A percentile compares a stretch with the other conserved stretches of the same genome.
phyloP scores from a whole-genome alignment of 2,888 invertebrate genomes.

The Mesorhabditis spiculigera region DNA sequence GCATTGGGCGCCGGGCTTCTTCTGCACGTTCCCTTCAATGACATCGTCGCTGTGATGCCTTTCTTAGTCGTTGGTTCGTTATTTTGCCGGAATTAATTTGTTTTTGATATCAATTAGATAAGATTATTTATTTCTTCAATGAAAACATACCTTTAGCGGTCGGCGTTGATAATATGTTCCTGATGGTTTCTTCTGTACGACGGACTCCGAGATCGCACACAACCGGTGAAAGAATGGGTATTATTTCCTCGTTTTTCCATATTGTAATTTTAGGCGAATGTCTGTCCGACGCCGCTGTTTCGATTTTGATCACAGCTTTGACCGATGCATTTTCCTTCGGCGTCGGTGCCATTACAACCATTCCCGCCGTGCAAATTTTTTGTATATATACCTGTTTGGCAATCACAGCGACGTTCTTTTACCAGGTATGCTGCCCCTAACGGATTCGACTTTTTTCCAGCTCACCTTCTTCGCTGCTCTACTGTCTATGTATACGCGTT shows the following conservation, averaged over 20 bases:
- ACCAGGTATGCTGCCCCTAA: conserved; percentile 37
- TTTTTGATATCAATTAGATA: no score
- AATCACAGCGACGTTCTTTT: conserved; percentile 54
- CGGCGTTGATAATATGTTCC: conserved; percentile 91
- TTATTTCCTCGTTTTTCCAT: conserved; percentile 59
- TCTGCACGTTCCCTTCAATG: conserved; percentile 84
- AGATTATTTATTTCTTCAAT: not conserved
- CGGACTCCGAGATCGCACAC: conserved; percentile 71
- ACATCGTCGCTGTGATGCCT: conserved; percentile 88
- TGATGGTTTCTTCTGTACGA: conserved; percentile 89
- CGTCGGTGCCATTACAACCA: conserved; percentile 76
- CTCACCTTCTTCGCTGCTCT: conserved; percentile 57
- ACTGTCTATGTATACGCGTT: conserved; percentile 45
- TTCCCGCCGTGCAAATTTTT: conserved; percentile 88
- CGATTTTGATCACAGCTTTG: conserved; percentile 78
- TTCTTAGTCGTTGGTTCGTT: conserved; percentile 84
- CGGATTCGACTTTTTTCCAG: conserved; percentile 17
- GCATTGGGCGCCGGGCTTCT: conserved; percentile 87
- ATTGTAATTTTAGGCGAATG: conserved; percentile 74
- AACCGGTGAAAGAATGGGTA: conserved; percentile 58
- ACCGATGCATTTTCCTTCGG: conserved; percentile 57
- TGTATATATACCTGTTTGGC: conserved; percentile 76
- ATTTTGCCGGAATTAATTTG: no score
- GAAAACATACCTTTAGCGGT: conserved; percentile 70
- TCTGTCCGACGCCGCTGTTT: conserved; percentile 87